Percentiles rank a stretch among this genome's conserved stretches.
These are phyloP conservation scores for Drosophila ercepeae DNA, from an alignment of 1,140 invertebrate species.

Conservation along the genomic window DNA sequence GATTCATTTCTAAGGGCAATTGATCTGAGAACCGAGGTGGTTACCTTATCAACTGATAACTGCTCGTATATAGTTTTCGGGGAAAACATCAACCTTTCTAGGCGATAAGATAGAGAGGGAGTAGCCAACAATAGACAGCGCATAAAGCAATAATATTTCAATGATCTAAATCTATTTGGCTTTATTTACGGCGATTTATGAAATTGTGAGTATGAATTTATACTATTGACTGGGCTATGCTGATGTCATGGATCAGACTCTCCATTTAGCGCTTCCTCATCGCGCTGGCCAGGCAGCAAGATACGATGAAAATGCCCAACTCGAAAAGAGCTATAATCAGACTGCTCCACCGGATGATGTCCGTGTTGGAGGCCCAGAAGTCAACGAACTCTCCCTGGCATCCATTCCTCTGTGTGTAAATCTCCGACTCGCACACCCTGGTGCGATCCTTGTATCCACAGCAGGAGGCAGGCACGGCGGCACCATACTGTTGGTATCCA, in stretches of 20 bases:
- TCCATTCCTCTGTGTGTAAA: slow-evolving; percentile 77
- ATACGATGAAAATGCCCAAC: slow-evolving; percentile 62
- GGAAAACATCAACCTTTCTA: slow-evolving; percentile 30
- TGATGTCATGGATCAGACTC: slow-evolving; percentile 13
- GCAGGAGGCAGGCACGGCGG: slow-evolving; percentile 81
- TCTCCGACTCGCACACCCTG: slow-evolving; percentile 42
- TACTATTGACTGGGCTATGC: slow-evolving; percentile 16
- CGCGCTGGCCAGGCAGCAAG: slow-evolving; percentile 83
- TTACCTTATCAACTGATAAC: slow-evolving; percentile 30
- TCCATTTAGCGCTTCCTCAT: slow-evolving; percentile 84
- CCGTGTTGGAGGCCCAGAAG: slow-evolving; percentile 84
- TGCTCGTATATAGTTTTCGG: slow-evolving; percentile 22
- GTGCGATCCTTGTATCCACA: slow-evolving; percentile 71
- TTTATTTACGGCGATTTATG: slow-evolving; percentile 42
- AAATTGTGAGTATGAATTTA: slow-evolving; percentile 5
- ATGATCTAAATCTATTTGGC: slow-evolving; percentile 36
- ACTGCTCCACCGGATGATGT: slow-evolving; percentile 86
- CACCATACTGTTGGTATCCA: slow-evolving; percentile 80
- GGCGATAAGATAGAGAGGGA: slow-evolving; percentile 30
- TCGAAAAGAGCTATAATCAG: slow-evolving; percentile 87
- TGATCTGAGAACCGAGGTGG: slow-evolving; percentile 16
- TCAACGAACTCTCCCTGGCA: slow-evolving; percentile 83
- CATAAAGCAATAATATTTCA: slow-evolving; percentile 42
- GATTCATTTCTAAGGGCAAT: slow-evolving; percentile 45
- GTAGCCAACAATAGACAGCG: slow-evolving; percentile 21